Base-by-base conservation (phyloP, 2,113 vertebrate species). In the Myxocyprinus asiaticus region DNA sequence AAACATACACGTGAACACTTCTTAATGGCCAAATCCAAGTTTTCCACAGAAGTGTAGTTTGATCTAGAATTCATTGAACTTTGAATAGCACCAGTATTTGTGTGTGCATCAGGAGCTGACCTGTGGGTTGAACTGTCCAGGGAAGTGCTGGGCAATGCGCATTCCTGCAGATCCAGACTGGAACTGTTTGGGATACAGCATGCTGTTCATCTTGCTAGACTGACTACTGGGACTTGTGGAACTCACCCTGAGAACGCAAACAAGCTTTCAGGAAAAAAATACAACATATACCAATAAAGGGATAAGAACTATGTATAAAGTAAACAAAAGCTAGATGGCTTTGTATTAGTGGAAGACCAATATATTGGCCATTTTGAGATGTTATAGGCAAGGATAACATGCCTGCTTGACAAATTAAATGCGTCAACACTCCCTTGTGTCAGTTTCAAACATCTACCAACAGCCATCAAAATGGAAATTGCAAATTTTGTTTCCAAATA, bases 101-200 rank as follows among this genome's bases (percentile, higher is more conserved):
- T 14, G 11, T 50, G 33, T 66, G 3, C 22, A 33, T 77, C 44
- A n/a, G 11, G 5, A 17, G 56, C 15, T 51, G 53, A 83, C 98
- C 96, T 99, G 98, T 69, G 97, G 97, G 88, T 96, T 95, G 89
- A 98, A 99, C 6, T 98, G 98, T 82, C 95, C 92, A 43, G 96
- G 96, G 85, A 96, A 99, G 75, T 14, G 98, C 56, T 95, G 97
- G 0, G 96, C 87, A 93, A 99, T 95, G 74, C 97, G 94, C 89
- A 99, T 95, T 75, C 87, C 89, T 12, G 94, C 91, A 1, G 96
- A 92, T 82, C 93, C 93, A 77, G 95, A 93, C 87, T 94, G 96
- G 86, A 98, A 98, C 88, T 97, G 98, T 91, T 99, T 99, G 94
- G 98, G 98, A 93, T 99, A 99, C 44, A 99, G 91, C 90, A 98